phyloP scores from a whole-genome alignment of 1,140 invertebrate genomes.

The Oscheius sp. region DNA sequence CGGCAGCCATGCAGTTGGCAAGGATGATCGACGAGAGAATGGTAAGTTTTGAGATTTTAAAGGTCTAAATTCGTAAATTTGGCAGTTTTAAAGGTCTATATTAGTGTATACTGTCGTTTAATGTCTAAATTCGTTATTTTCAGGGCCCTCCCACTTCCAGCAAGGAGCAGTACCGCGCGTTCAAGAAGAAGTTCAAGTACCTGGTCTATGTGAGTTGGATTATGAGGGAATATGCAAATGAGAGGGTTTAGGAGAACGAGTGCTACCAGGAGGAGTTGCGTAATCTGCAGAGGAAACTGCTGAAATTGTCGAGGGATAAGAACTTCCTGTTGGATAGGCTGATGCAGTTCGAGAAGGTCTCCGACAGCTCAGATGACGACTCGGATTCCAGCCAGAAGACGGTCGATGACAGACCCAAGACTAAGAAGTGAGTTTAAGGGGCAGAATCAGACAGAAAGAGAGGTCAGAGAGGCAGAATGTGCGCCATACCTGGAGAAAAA shows the following conservation, averaged over 20 bases:
- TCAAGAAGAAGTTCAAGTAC: constrained; percentile 54
- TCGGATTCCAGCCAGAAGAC: constrained; percentile 50
- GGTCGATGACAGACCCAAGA: constrained; percentile 42
- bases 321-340: constrained; percentile 53
- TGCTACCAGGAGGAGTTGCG: constrained; percentile 56
- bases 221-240: constrained; percentile 12
- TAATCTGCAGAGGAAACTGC: constrained; percentile 53
- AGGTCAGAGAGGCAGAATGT: too few relatives aligned
- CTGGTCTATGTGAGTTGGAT: constrained; percentile 53
- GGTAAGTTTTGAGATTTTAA: not conserved
- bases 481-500: too few relatives aligned
- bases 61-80: too few relatives aligned
- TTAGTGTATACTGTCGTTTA: too few relatives aligned
- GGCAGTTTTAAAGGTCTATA: not conserved
- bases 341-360: constrained; percentile 35
- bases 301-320: constrained; percentile 54
- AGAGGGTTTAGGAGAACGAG: constrained; percentile 50
- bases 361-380: constrained; percentile 46
- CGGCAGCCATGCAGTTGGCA: not conserved
- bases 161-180: constrained; percentile 46
- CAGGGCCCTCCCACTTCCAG: constrained; percentile 6
- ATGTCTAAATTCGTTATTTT: not conserved
- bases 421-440: constrained; percentile 25
- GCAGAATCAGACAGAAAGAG: too few relatives aligned
- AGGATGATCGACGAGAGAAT: not conserved